Conservation (phyloP, 2,888 invertebrate species). For the Pteria penguin region DNA sequence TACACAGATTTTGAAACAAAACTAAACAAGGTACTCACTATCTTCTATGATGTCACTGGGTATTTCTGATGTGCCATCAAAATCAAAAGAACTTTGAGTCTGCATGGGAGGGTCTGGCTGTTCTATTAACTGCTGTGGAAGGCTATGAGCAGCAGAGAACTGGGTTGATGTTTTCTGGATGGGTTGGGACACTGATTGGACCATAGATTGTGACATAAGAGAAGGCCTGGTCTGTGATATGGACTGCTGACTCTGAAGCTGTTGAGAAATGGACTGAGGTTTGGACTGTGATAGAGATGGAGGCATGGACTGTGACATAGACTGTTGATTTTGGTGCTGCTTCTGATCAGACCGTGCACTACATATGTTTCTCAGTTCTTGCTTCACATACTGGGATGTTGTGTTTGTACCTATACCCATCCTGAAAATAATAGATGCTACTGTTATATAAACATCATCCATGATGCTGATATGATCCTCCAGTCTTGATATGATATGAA, state of each 20-base stretch:
- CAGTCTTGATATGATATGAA: too few species aligned
- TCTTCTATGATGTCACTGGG: slow-evolving; percentile 73
- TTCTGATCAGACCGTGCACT: slow-evolving; percentile 87
- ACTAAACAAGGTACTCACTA: slow-evolving; percentile 63
- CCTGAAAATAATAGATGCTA: too few species aligned
- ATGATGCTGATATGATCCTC: too few species aligned
- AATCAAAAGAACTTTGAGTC: slow-evolving; percentile 31
- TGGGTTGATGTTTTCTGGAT: neutral
- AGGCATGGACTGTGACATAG: slow-evolving; percentile 71
- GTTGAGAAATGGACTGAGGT: slow-evolving; percentile 48
- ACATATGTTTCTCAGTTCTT: slow-evolving; percentile 93
- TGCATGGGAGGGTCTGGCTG: neutral
- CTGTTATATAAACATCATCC: too few species aligned
- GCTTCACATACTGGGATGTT: slow-evolving; percentile 91
- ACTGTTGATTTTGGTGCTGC: slow-evolving; percentile 57
- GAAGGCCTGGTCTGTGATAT: slow-evolving; percentile 81
- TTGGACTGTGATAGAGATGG: slow-evolving; percentile 52
- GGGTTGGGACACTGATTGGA: neutral
- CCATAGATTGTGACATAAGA: neutral
- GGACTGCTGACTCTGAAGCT: slow-evolving; percentile 82
- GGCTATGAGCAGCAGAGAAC: neutral
- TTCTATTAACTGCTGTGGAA: too few species aligned
- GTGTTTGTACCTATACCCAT: slow-evolving; percentile 55
- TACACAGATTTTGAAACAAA: too few species aligned
- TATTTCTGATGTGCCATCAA: slow-evolving; percentile 62